Percentiles rank a stretch among this genome's conserved stretches.
Evolutionary conservation across 1,140 invertebrate species (phyloP).

Genomic region (Drosophila arawakana): DNA sequence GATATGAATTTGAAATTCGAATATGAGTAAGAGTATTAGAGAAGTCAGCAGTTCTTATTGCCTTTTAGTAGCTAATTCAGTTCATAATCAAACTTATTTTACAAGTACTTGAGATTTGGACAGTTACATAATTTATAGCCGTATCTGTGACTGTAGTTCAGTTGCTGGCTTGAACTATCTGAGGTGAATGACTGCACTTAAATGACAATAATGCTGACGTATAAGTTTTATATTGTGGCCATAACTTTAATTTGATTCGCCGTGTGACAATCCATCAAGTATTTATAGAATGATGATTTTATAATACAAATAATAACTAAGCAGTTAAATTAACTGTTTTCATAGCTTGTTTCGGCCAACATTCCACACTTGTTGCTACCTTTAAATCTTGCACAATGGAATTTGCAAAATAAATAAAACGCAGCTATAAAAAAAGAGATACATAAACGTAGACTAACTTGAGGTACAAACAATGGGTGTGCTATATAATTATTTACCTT

Average conservation of each 20-base stretch:
- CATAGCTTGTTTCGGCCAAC: not conserved
- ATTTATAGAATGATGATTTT: no score
- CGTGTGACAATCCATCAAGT: not conserved
- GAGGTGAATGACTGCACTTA: not conserved
- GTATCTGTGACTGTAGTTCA: not conserved
- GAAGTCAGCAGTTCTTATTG: slow-evolving; percentile 10
- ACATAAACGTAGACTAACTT: not conserved
- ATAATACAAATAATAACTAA: no score
- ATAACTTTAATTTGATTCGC: not conserved
- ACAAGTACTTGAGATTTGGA: not conserved
- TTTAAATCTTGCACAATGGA: slow-evolving; percentile 21
- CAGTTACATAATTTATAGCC: not conserved
- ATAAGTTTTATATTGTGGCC: not conserved
- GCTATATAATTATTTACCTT: slow-evolving; percentile 57
- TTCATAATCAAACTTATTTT: not conserved
- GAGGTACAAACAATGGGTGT: slow-evolving; percentile 27
- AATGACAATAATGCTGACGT: not conserved
- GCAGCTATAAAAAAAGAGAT: slow-evolving; percentile 13
- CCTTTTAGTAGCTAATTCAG: not conserved
- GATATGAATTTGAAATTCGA: slow-evolving; percentile 30
- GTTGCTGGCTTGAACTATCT: not conserved
- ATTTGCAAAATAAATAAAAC: slow-evolving; percentile 52
- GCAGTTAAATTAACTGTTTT: no score
- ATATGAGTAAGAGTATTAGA: slow-evolving; percentile 9
- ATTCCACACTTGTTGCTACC: slow-evolving; percentile 11